Evolutionary conservation across 2,888 invertebrate genomes (phyloP).

Genomic region (Rhaphigaster nebulosa): DNA sequence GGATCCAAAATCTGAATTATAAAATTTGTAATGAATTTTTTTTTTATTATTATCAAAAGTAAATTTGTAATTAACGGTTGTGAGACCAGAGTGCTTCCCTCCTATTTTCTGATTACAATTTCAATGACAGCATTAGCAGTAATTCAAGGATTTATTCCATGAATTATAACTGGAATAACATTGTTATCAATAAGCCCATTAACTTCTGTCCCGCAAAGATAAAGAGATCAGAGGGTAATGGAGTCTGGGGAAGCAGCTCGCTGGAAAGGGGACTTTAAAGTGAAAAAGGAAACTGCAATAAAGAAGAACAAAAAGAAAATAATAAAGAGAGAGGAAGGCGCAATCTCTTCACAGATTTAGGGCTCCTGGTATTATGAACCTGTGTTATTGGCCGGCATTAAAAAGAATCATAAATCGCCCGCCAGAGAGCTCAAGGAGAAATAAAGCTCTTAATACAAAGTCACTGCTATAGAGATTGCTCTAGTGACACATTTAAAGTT

Average conservation of each 20-base stretch:
- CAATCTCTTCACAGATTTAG: constrained; percentile 28
- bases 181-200: background rate
- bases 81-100: background rate
- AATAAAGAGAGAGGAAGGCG: background rate
- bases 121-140: background rate
- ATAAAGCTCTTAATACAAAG: constrained; percentile 14
- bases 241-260: background rate
- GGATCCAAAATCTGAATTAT: no score
- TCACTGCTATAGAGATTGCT: background rate
- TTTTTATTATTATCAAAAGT: background rate
- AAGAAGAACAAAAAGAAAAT: constrained; percentile 35
- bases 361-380: background rate
- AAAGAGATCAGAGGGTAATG: constrained; percentile 19
- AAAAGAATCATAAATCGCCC: constrained; percentile 10
- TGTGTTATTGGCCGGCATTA: constrained; percentile 23
- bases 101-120: background rate
- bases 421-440: background rate
- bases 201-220: background rate
- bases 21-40: no score
- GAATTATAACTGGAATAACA: background rate
- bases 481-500: background rate
- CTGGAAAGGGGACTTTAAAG: constrained; percentile 22
- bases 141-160: background rate
- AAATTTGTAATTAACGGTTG: background rate
- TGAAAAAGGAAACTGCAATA: constrained; percentile 33